Base-by-base conservation (phyloP, 2,888 invertebrate genomes). In the Eupithecia abbreviata region DNA sequence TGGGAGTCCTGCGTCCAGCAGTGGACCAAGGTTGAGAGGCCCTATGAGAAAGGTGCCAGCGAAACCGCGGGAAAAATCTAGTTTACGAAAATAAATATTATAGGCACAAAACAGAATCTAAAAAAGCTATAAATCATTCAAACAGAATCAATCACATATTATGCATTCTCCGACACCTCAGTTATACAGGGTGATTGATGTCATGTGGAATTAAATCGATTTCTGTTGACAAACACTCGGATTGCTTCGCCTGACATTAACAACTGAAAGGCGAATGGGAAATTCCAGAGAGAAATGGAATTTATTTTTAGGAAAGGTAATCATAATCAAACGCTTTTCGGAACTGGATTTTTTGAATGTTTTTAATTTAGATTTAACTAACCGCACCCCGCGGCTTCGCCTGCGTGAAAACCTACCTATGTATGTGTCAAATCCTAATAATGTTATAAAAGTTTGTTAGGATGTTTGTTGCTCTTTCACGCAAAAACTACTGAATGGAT, bases 171-270 rank as follows among this genome's bases (percentile, higher is more conserved):
- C 71, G 70, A 71, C 73, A 15, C 13, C 41, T 10, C 58, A 0
- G 71, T 71, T 55, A 72, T 45, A 30, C 65, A 58, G 77, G 3
- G 51, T 77, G 77, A 77, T 77, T 74, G 74, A 77, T 74, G 77
- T 45, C 72, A 49, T 72, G 66, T 72, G 58, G 62, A 74, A 74
- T 77, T 62, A 72, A 74, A 77, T 74, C 65, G 72, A 43, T 66
- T 72, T 51, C 72, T 65, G 62, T 74, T 77, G 72, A 74, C 77
- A 74, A 77, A 74, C 77, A 74, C n/a, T n/a, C n/a, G 51, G 45
- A 74, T 74, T 77, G 77, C 67, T 30, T 77, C 49, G 12, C 18
- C 42, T 49, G 62, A 73, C 67, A 71, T 73, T 71, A 58, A 69
- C 15, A 45, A 51, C 75, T 66, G 71, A 62, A 62, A 10, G 42